phyloP scores from a whole-genome alignment of 2,888 invertebrate species.

The Heliconius erato region DNA sequence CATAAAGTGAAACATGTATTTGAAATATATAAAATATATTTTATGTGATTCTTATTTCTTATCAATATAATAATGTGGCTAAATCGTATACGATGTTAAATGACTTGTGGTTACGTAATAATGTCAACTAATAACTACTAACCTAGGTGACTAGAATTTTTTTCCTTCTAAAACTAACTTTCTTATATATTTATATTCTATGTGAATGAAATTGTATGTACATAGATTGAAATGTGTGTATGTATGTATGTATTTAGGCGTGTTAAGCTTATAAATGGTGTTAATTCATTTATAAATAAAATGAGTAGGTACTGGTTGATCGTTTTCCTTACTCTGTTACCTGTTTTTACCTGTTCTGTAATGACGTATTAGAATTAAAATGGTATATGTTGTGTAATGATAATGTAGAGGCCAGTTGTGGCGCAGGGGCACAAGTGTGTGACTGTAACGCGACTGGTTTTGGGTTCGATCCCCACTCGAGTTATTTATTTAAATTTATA shows the following conservation, averaged over 20 bases:
- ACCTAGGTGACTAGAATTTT: slow-evolving; percentile 17
- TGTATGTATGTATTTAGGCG: slow-evolving; percentile 11
- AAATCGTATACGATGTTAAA: not conserved
- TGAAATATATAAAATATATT: not conserved
- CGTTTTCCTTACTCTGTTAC: not conserved
- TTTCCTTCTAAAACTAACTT: slow-evolving; percentile 16
- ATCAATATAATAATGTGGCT: not conserved
- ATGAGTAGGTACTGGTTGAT: no score
- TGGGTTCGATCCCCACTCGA: no score
- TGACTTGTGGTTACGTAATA: not conserved
- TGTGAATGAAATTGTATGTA: slow-evolving; percentile 44
- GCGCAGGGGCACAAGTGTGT: no score
- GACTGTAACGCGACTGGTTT: no score
- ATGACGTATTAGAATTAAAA: not conserved
- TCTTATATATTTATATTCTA: slow-evolving; percentile 44
- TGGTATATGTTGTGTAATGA: not conserved
- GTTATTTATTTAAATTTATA: no score
- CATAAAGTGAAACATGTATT: not conserved
- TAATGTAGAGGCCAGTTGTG: not conserved
- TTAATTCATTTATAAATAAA: not conserved
- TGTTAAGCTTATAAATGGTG: slow-evolving; percentile 15
- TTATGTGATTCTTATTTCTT: not conserved
- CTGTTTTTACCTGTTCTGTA: not conserved
- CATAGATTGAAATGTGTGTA: slow-evolving; percentile 2
- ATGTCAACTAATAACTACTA: slow-evolving; percentile 3